Percentiles rank a stretch among this genome's conserved stretches.
Evolutionary conservation across 2,888 invertebrate genomes (phyloP).

Genomic region (Oligia latruncula): DNA sequence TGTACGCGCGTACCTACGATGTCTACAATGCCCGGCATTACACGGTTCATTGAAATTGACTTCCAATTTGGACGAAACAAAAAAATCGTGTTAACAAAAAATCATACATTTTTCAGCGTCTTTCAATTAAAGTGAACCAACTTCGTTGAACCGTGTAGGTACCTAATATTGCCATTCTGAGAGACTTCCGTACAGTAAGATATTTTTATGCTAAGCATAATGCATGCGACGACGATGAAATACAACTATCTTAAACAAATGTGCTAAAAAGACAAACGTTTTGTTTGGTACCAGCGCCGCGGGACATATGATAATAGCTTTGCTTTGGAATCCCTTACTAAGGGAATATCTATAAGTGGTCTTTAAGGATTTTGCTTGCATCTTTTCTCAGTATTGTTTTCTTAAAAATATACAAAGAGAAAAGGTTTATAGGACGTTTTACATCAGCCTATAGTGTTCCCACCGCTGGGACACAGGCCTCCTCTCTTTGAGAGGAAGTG

Average conservation of each 20-base stretch:
- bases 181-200: constrained; percentile 42
- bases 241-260: constrained; percentile 88
- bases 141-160: not conserved
- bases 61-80: not conserved
- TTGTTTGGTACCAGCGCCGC: constrained; percentile 80
- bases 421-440: not conserved
- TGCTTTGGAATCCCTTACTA: constrained; percentile 78
- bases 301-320: constrained; percentile 88
- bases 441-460: not conserved
- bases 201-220: constrained; percentile 73
- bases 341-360: constrained; percentile 12
- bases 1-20: too few species aligned
- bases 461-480: not conserved
- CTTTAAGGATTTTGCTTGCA: not conserved
- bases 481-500: not conserved
- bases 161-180: not conserved
- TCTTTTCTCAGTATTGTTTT: not conserved
- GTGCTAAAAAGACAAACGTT: constrained; percentile 90
- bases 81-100: not conserved
- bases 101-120: too few species aligned
- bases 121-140: too few species aligned
- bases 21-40: too few species aligned
- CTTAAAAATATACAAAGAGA: not conserved
- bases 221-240: constrained; percentile 83
- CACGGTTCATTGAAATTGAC: too few species aligned